phyloP scores from a whole-genome alignment of 2,113 vertebrate genomes.

The Hippolais icterina region DNA sequence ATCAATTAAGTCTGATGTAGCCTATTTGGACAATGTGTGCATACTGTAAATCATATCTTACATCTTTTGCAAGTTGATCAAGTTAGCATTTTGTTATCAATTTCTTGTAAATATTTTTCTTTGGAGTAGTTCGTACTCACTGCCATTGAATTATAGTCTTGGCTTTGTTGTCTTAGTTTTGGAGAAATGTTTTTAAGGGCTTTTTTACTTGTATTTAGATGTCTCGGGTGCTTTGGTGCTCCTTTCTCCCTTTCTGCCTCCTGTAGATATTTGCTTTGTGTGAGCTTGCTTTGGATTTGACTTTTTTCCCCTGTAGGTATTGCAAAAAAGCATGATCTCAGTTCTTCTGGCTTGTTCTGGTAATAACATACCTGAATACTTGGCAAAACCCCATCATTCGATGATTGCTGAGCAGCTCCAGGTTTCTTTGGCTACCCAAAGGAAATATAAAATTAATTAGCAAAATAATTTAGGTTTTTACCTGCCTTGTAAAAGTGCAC shows the following conservation, averaged over 20 bases:
- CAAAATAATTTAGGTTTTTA: slow-evolving; percentile 76
- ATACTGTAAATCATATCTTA: neutral
- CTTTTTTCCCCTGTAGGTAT: slow-evolving; percentile 17
- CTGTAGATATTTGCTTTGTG: slow-evolving; percentile 1
- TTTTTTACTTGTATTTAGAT: neutral
- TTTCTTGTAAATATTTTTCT: neutral
- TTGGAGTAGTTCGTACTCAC: neutral
- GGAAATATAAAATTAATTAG: slow-evolving; percentile 84
- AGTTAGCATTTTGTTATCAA: neutral
- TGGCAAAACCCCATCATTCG: slow-evolving; percentile 52
- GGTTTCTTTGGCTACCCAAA: slow-evolving; percentile 71
- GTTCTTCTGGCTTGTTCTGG: slow-evolving; percentile 38
- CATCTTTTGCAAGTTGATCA: neutral
- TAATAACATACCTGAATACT: slow-evolving; percentile 73
- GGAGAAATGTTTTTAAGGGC: neutral
- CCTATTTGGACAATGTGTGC: neutral
- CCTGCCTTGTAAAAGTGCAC: slow-evolving; percentile 72
- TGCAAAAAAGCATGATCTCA: slow-evolving; percentile 72
- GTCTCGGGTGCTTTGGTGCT: neutral
- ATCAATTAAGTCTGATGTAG: neutral
- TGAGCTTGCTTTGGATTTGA: slow-evolving; percentile 39
- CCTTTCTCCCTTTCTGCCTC: neutral
- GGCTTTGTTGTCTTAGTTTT: neutral
- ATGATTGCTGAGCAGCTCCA: slow-evolving; percentile 58
- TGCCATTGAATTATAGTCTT: neutral